Evolutionary conservation across 2,888 invertebrate species (phyloP), one percentile per base, ranked within the genome.

Genomic region (Cistogaster globosa): DNA sequence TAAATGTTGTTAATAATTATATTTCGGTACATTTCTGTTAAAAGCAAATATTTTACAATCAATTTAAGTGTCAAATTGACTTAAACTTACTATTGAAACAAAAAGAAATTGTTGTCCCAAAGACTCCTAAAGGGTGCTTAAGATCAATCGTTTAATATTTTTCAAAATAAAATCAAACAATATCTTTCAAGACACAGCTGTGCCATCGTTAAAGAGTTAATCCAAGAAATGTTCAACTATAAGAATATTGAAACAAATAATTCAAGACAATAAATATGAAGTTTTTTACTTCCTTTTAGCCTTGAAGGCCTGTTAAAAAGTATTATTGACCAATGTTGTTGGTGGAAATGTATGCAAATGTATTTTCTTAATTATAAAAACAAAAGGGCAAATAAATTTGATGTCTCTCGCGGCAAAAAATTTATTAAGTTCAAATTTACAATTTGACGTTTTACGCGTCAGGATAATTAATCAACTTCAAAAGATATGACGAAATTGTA

Each of bases 401-500:
- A 58, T 32, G 14, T 68, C 12, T 57, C 36, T 20, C 36, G 45
- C 20, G 63, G 57, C 9, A 58, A 55, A 38, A 48, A n/a, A 48
- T 48, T 74, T 18, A 4, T 57, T 81, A 69, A 74, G 65, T 81
- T 75, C 63, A 75, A 58, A 79, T 82, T 71, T 75, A 48, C 48
- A 82, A 51, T 85, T 82, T 82, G 82, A 83, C 75, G 65, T 82
- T 83, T 87, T 82, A 42, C 80, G 87, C 85, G 84, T 57, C 83
- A 86, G 79, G 57, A 81, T 81, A 84, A 87, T 87, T 87, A 90
- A 91, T 91, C 91, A 91, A 91, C 91, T 91, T 91, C 91, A 91
- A 87, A 62, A 87, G 90, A 84, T 84, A 89, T 88, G 88, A 88
- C 89, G 90, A 89, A 89, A 89, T 88, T 88, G 87, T 86, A 62